Evolutionary conservation across 1,140 invertebrate species (phyloP).

Genomic region (Phymastichus coffea): DNA sequence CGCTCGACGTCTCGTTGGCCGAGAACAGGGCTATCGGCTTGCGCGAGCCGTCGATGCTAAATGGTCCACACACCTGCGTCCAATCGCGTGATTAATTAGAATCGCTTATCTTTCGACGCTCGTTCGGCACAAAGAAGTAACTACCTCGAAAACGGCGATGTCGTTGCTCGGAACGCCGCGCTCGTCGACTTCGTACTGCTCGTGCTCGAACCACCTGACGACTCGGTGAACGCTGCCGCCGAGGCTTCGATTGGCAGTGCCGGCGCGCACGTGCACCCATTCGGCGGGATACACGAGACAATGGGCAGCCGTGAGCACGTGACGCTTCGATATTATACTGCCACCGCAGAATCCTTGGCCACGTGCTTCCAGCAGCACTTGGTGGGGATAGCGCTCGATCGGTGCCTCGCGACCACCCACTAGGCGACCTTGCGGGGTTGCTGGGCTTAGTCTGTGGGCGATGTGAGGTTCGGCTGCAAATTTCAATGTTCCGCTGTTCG

Average conservation of each 20-base stretch:
- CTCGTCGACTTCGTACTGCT: too few relatives aligned
- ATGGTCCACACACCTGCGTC: conserved; percentile 2
- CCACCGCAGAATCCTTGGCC: conserved; percentile 64
- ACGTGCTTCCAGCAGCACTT: conserved; percentile 57
- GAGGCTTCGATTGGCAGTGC: background rate
- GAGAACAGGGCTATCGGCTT: conserved; percentile 22
- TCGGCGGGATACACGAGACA: conserved; percentile 42
- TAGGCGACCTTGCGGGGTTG: too few relatives aligned
- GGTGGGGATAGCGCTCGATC: conserved; percentile 63
- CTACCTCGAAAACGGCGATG: too few relatives aligned
- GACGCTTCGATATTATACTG: conserved; percentile 60
- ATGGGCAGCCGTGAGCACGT: conserved; percentile 66
- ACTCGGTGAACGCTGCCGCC: background rate
- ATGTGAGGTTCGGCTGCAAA: too few relatives aligned
- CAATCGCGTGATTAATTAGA: background rate
- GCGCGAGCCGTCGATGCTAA: conserved; percentile 24
- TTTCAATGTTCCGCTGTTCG: too few relatives aligned
- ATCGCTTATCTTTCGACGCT: background rate
- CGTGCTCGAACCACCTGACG: too few relatives aligned
- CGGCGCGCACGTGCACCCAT: background rate
- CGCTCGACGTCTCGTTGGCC: conserved; percentile 4
- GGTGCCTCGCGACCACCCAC: conserved; percentile 57
- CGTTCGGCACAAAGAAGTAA: conserved; percentile 34
- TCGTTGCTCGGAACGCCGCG: too few relatives aligned
- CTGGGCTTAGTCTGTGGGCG: too few relatives aligned